Percentiles rank a stretch among this genome's conserved stretches.
Evolutionary conservation across 1,140 invertebrate genomes (phyloP).

Genomic region (Drosophila parabipectinata): DNA sequence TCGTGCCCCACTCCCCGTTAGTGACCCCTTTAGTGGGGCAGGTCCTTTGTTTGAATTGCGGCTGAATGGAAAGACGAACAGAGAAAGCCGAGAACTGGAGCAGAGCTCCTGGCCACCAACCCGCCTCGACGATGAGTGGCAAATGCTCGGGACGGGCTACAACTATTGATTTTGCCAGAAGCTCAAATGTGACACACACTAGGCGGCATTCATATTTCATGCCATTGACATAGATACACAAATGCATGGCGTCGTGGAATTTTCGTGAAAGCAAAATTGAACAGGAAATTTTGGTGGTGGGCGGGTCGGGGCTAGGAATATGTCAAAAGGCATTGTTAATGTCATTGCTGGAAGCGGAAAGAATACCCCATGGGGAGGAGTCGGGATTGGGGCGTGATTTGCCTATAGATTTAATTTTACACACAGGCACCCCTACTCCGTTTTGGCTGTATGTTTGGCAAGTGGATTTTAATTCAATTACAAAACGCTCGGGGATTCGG

Average conservation of each 20-base stretch:
- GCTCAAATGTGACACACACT: constrained; percentile 25
- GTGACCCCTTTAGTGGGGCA: constrained; percentile 36
- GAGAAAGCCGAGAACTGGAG: constrained; percentile 50
- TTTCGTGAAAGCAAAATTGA: constrained; percentile 67
- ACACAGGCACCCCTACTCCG: constrained; percentile 24
- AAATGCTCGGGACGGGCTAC: constrained; percentile 54
- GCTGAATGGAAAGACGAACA: constrained; percentile 28
- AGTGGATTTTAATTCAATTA: constrained; percentile 69
- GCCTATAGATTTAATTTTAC: constrained; percentile 68
- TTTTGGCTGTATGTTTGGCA: constrained; percentile 23
- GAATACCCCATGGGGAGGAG: constrained; percentile 34
- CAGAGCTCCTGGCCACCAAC: constrained; percentile 24
- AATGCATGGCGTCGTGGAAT: constrained; percentile 44
- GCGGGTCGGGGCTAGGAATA: constrained; percentile 21
- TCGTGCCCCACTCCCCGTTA: background rate
- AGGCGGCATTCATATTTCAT: constrained; percentile 59
- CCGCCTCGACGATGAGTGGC: constrained; percentile 43
- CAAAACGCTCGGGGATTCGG: constrained; percentile 11
- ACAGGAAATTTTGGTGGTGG: constrained; percentile 62
- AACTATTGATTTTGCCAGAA: constrained; percentile 73
- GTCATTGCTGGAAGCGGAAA: constrained; percentile 44
- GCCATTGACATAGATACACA: constrained; percentile 79
- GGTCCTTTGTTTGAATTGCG: constrained; percentile 68
- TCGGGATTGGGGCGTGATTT: constrained; percentile 60
- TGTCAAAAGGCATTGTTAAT: constrained; percentile 79